These are phyloP conservation scores for Stigmatopora nigra DNA, from an alignment of 2,113 vertebrate species.

Conservation along the genomic window DNA sequence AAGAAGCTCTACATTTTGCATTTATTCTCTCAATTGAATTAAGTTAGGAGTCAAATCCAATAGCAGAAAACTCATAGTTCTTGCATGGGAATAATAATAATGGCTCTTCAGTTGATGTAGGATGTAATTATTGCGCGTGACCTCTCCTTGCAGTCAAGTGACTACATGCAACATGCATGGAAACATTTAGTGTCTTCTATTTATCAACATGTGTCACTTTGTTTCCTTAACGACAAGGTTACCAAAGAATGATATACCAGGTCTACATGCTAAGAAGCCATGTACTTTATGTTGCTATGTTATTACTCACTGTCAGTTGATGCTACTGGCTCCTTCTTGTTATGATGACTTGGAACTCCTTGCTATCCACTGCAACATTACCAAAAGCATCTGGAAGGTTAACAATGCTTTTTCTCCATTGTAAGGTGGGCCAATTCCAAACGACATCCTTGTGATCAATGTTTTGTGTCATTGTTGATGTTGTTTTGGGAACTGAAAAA, in stretches of 20 bases:
- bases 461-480: slow-evolving; percentile 48
- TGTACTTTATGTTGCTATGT: slow-evolving; percentile 52
- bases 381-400: slow-evolving; percentile 71
- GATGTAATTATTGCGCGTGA: slow-evolving; percentile 59
- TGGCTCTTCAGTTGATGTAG: slow-evolving; percentile 54
- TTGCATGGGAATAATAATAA: slow-evolving; percentile 53
- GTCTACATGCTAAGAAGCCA: slow-evolving; percentile 35
- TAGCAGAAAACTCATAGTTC: slow-evolving; percentile 57
- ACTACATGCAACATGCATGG: slow-evolving; percentile 47
- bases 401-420: slow-evolving; percentile 60
- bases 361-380: slow-evolving; percentile 69
- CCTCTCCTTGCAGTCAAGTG: slow-evolving; percentile 41
- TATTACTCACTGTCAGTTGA: slow-evolving; percentile 57
- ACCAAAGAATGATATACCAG: slow-evolving; percentile 43
- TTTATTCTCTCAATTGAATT: slow-evolving; percentile 44
- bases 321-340: slow-evolving; percentile 64
- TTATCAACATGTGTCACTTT: slow-evolving; percentile 55
- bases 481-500: slow-evolving; percentile 51
- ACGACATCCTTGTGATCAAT: slow-evolving; percentile 52
- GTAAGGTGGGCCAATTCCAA: slow-evolving; percentile 51
- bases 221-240: slow-evolving; percentile 61
- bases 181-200: slow-evolving; percentile 48
- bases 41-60: slow-evolving; percentile 47
- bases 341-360: slow-evolving; percentile 72
- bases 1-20: slow-evolving; percentile 49